These are phyloP conservation scores for Trichogramma dendrolimi DNA, from an alignment of 2,888 invertebrate genomes.

Conservation along the genomic window DNA sequence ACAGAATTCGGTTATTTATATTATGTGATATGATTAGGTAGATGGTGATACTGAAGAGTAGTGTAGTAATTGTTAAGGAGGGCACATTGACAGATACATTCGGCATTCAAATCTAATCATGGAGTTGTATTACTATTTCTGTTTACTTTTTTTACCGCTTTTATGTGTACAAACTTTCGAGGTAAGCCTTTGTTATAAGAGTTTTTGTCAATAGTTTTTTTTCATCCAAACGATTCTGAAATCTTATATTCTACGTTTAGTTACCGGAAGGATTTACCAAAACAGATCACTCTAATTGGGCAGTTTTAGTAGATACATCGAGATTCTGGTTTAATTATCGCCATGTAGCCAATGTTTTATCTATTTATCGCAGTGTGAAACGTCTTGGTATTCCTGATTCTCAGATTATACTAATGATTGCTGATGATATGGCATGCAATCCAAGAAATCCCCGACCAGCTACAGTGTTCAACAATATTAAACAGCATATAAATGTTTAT, in stretches of 20 bases:
- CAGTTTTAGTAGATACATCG: slow-evolving; percentile 96
- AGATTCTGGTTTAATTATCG: slow-evolving; percentile 99
- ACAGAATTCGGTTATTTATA: too few relatives aligned
- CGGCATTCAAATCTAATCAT: too few relatives aligned
- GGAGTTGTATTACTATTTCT: too few relatives aligned
- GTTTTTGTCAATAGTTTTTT: too few relatives aligned
- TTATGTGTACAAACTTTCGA: too few relatives aligned
- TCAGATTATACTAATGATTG: slow-evolving; percentile 98
- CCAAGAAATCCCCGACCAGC: slow-evolving; percentile 95
- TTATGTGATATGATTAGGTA: too few relatives aligned
- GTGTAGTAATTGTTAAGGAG: too few relatives aligned
- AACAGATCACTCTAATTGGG: slow-evolving; percentile 95
- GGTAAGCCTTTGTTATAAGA: too few relatives aligned
- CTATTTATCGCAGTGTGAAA: slow-evolving; percentile 96
- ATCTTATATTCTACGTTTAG: slow-evolving; percentile 33
- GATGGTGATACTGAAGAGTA: too few relatives aligned
- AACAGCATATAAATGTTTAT: slow-evolving; percentile 97
- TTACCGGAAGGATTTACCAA: slow-evolving; percentile 59
- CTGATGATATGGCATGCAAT: slow-evolving; percentile 99
- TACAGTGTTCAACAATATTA: slow-evolving; percentile 96
- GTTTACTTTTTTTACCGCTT: too few relatives aligned
- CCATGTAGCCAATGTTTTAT: slow-evolving; percentile 97
- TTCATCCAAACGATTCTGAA: too few relatives aligned
- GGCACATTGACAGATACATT: too few relatives aligned
- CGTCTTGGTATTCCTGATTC: slow-evolving; percentile 97